Evolutionary conservation across 2,797 vertebrate species (phyloP).

Genomic region (Enteromius mattozi): DNA sequence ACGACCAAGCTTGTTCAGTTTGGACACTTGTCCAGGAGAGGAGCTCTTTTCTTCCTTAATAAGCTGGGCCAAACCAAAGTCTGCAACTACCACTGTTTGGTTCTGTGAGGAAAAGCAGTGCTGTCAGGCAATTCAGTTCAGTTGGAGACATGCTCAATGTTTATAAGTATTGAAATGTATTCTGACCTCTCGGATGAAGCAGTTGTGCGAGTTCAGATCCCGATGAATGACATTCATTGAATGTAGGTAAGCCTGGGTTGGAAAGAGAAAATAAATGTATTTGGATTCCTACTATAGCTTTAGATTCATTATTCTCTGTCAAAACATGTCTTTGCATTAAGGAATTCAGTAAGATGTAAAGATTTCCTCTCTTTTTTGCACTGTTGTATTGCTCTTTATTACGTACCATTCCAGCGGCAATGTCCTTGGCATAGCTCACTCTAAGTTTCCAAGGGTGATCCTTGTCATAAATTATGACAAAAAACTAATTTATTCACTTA

Average conservation of each 20-base stretch:
- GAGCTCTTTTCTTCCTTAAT: conserved; percentile 84
- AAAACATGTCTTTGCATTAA: conserved; percentile 8
- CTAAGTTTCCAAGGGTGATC: conserved; percentile 90
- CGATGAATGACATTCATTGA: conserved; percentile 98
- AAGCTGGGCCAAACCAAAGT: conserved; percentile 92
- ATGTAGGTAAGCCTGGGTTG: conserved; percentile 92
- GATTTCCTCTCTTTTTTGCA: not conserved
- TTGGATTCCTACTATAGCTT: not conserved
- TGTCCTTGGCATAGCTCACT: conserved; percentile 94
- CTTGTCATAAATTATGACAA: conserved; percentile 77
- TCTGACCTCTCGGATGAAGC: conserved; percentile 93
- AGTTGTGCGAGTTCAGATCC: conserved; percentile 97
- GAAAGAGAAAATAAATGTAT: conserved; percentile 39
- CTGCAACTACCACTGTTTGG: conserved; percentile 93
- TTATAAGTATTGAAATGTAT: not conserved
- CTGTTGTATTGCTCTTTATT: not conserved
- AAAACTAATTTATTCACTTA: not conserved
- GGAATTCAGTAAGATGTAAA: not conserved
- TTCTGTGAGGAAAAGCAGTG: conserved; percentile 75
- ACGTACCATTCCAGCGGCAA: conserved; percentile 92
- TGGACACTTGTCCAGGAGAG: conserved; percentile 75
- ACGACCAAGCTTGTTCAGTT: conserved; percentile 85
- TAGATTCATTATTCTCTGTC: not conserved
- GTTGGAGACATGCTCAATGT: not conserved
- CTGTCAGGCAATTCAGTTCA: not conserved